Evolutionary conservation across 2,888 invertebrate species (phyloP), one percentile per base, ranked within the genome.

Genomic region (Tachystola acroxantha): DNA sequence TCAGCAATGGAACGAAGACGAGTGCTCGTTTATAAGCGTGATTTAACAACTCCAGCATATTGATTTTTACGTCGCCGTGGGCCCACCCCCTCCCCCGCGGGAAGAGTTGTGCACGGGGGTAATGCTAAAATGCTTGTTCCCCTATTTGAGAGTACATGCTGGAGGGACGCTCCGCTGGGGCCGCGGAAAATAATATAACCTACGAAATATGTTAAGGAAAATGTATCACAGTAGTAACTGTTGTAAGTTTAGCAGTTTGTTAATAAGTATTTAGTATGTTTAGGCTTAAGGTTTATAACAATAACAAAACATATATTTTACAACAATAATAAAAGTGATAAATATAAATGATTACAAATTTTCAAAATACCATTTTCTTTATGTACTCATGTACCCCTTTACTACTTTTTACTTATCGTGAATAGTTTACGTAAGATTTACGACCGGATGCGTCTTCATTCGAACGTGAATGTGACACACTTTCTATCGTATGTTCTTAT

Each of bases 11-110:
- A 85, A 86, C 79, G 87, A 88, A 88, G 88, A 88, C 88, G 88
- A 88, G 86, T 86, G 78, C 84, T 86, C 86, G 84, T 86, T 88
- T 87, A 87, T 88, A 88, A 88, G 87, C 91, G 91, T 91, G 91
- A 91, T 91, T 91, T 91, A 91, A 91, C 91, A 91, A 91, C 91
- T 91, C 91, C 90, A 90, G 91, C 91, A 91, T 88, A 88, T 88
- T 88, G 88, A 87, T 88, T 88, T 87, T 87, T 87, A 87, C 88
- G 86, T 85, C 86, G 86, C 84, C 84, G 84, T 82, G 82, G 84
- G 84, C 78, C 82, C 77, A 69, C 76, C 80, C 80, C 75, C 80
- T 67, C 71, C 68, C 72, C 77, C 80, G 77, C 82, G 82, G 84
- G 86, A 84, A 85, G 86, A 85, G 86, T 85, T 86, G 84, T 82